Evolutionary conservation across 1,140 invertebrate species (phyloP).

Genomic region (Parapsyche elsis): DNA sequence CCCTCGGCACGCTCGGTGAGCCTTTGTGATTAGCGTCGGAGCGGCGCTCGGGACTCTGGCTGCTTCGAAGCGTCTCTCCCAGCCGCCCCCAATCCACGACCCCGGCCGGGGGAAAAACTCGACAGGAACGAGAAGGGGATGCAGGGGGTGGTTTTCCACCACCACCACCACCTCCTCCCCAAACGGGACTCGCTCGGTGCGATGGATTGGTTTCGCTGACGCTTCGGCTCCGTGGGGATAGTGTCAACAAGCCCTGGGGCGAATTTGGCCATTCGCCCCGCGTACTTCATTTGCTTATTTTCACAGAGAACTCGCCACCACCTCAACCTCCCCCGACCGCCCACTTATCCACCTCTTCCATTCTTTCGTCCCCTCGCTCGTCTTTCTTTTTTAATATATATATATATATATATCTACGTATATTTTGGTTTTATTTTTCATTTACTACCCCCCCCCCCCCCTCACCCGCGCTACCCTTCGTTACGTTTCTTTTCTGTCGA

Average conservation of each 20-base stretch:
- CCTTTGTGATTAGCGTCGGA: slow-evolving; percentile 46
- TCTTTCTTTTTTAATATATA: background rate
- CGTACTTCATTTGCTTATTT: slow-evolving; percentile 43
- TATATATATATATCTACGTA: too few relatives aligned
- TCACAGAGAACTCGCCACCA: background rate
- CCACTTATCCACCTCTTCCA: background rate
- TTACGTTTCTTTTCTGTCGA: too few relatives aligned
- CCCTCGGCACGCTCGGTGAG: slow-evolving; percentile 45
- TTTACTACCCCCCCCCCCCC: too few relatives aligned
- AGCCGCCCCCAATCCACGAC: background rate
- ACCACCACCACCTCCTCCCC: background rate
- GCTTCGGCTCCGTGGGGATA: slow-evolving; percentile 38
- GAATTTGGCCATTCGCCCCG: slow-evolving; percentile 40
- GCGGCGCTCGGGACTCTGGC: slow-evolving; percentile 37
- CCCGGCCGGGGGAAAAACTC: background rate
- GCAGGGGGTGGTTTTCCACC: background rate
- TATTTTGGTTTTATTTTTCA: too few relatives aligned
- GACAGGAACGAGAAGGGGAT: background rate
- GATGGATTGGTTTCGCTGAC: slow-evolving; percentile 41
- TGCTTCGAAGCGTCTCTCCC: slow-evolving; percentile 26
- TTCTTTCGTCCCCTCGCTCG: background rate
- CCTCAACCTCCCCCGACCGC: background rate
- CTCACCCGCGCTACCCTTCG: too few relatives aligned
- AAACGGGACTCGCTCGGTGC: background rate
- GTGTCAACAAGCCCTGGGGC: slow-evolving; percentile 43